phyloP scores from a whole-genome alignment of 92 coral and sea anemone genomes.

The Epizoanthus rinbou region DNA sequence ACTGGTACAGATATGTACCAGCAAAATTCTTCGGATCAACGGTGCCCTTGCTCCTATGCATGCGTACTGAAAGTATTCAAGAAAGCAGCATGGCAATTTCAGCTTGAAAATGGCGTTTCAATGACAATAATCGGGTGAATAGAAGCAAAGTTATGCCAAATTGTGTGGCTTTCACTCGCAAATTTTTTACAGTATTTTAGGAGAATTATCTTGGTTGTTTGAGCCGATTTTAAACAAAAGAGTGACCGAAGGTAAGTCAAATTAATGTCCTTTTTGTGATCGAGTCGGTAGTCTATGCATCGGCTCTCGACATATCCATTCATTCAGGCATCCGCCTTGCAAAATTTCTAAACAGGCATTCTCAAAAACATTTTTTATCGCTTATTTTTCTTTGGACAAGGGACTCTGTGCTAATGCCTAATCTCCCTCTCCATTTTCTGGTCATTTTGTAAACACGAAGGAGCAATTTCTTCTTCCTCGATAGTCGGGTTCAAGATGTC shows the following conservation, averaged over 20 bases:
- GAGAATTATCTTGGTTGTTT: slow-evolving; percentile 4
- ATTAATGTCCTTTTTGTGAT: neutral
- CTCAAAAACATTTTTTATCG: neutral
- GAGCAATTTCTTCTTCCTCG: slow-evolving; percentile 12
- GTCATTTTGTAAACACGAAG: slow-evolving; percentile 8
- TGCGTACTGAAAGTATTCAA: neutral
- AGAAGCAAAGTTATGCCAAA: slow-evolving; percentile 1
- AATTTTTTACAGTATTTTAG: neutral
- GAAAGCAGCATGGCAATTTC: neutral
- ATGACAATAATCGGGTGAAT: neutral
- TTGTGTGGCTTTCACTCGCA: slow-evolving; percentile 14
- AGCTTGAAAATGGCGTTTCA: neutral
- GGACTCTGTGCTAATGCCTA: no score
- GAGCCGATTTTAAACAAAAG: neutral
- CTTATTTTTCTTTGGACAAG: neutral
- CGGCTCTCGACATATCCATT: neutral
- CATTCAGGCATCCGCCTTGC: neutral
- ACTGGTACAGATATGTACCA: slow-evolving; percentile 1
- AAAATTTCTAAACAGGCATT: neutral
- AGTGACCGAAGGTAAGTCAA: slow-evolving; percentile 16
- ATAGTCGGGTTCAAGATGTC: neutral
- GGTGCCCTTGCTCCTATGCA: neutral
- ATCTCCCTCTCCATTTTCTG: slow-evolving; percentile 1
- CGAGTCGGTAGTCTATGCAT: neutral
- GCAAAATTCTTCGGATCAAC: neutral